Base-by-base conservation (phyloP, 2,113 vertebrate species). In the Nothobranchius kuhntae region DNA sequence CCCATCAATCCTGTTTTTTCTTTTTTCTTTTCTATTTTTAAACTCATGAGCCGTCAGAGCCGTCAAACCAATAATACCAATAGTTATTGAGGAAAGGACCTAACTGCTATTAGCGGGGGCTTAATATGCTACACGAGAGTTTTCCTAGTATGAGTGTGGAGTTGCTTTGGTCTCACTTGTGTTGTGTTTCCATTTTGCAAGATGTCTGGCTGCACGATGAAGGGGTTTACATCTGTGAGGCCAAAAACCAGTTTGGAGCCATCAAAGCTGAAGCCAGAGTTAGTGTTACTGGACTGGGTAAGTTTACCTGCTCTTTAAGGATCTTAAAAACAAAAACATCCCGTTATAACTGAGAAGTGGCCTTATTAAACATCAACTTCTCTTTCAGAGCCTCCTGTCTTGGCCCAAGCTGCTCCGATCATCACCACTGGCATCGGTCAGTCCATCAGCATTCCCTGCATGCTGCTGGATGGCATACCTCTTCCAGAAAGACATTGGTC, bases 181-280 rank as follows among this genome's bases (percentile, higher is more conserved):
- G 42, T 38, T 57, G 36, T 65, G 57, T 60, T 73, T 63, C 36
- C 68, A 48, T 64, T 70, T 76, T 26, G 65, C 65, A 66, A 98
- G 96, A 91, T 44, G 90, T 90, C 58, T 92, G 92, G 1, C 85
- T 93, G 12, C 93, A 95, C 61, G 95, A 98, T 82, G 93, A 95
- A 71, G 95, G 89, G 0, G 0, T 71, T 4, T 98, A 97, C 24
- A 30, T 94, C 72, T 98, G 96, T 0, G 93, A 97, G 86, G 96
- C 95, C n/a, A 86, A 89, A 40, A 98, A 98, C 0, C 85, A 89
- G 58, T 97, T 96, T 62, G 96, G 96, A 83, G 93, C 83, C 65
- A 91, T 94, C 75, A 93, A 71, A 52, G 89, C 90, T 0, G 91
- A 95, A 66, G 89, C 92, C 82, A 89, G 84, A 91, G 91, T 98